Conservation (phyloP, 2,113 vertebrate genomes). For the Corythoichthys haematopterus region DNA sequence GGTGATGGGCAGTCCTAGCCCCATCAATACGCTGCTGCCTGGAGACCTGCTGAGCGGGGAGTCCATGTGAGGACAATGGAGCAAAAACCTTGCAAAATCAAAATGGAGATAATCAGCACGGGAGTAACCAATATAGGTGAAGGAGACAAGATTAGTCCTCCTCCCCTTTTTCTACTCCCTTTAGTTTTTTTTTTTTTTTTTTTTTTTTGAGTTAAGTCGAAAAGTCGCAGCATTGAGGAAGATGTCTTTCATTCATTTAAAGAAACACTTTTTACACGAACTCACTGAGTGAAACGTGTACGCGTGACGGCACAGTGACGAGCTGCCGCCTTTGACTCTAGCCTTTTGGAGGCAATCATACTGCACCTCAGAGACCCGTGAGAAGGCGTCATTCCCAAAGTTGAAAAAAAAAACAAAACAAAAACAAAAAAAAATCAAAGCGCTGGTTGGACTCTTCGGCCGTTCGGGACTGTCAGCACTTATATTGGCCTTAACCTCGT, state of each 20-base stretch:
- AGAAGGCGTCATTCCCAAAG: slow-evolving; percentile 71
- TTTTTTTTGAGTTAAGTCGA: slow-evolving; percentile 35
- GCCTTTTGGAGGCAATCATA: slow-evolving; percentile 62
- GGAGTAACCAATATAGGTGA: slow-evolving; percentile 71
- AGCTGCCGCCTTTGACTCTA: slow-evolving; percentile 68
- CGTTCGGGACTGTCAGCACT: slow-evolving; percentile 69
- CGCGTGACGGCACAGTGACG: slow-evolving; percentile 58
- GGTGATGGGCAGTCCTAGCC: slow-evolving; percentile 90
- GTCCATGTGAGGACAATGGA: slow-evolving; percentile 78
- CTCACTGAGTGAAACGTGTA: slow-evolving; percentile 47
- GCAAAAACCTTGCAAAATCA: slow-evolving; percentile 72
- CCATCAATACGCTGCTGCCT: slow-evolving; percentile 89
- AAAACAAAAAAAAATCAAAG: slow-evolving; percentile 62
- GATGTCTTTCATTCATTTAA: slow-evolving; percentile 47
- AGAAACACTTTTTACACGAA: slow-evolving; percentile 44
- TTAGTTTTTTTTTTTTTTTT: slow-evolving; percentile 52
- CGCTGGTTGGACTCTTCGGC: slow-evolving; percentile 56
- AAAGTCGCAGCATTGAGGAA: slow-evolving; percentile 59
- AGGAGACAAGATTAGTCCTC: slow-evolving; percentile 57
- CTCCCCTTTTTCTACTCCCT: slow-evolving; percentile 50
- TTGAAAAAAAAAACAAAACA: slow-evolving; percentile 7
- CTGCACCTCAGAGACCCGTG: slow-evolving; percentile 65
- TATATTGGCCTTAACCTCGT: slow-evolving; percentile 77
- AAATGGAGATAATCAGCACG: slow-evolving; percentile 64
- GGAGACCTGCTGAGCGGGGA: slow-evolving; percentile 94